Conservation (phyloP, 2,113 vertebrate species). For the Rhinoptilus africanus region DNA sequence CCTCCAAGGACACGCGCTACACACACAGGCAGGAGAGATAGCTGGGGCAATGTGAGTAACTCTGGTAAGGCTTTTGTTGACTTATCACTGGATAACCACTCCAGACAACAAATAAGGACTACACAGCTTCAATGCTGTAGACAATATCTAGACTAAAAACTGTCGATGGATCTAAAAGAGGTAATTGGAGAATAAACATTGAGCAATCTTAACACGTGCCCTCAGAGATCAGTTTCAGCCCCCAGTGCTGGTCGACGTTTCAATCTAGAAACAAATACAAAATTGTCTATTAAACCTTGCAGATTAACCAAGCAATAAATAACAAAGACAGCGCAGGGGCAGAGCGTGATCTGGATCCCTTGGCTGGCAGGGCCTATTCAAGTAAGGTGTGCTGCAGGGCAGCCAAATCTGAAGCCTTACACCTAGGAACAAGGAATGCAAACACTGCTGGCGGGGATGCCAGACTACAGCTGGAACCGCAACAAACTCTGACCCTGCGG, state of each 20-base stretch:
- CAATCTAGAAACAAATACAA: not conserved
- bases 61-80: not conserved
- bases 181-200: not conserved
- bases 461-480: not conserved
- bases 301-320: not conserved
- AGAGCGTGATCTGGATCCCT: accelerated
- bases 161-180: not conserved
- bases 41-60: not conserved
- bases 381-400: not conserved
- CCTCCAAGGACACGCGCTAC: not conserved
- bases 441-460: not conserved
- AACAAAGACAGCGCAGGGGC: not conserved
- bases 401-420: not conserved
- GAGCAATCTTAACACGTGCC: not conserved
- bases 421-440: not conserved
- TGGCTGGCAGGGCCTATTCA: not conserved
- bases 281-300: not conserved
- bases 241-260: not conserved
- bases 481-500: not conserved
- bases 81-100: not conserved
- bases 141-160: not conserved
- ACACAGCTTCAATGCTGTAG: not conserved
- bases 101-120: not conserved
- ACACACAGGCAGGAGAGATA: not conserved
- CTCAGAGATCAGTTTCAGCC: not conserved